Conservation (phyloP, 2,113 vertebrate species). For the Oryzias javanicus region DNA sequence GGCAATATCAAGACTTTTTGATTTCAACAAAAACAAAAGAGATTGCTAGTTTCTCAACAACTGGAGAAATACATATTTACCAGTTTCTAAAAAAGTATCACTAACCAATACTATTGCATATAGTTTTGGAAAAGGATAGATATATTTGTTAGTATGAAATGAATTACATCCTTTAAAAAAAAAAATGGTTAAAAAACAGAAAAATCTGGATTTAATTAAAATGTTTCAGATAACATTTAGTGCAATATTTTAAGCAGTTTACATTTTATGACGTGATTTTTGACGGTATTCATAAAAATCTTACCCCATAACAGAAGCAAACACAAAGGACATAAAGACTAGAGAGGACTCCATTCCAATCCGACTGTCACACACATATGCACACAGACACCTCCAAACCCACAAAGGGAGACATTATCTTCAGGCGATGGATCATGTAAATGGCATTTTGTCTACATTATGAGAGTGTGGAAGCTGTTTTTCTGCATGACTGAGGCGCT, state of each 20-base stretch:
- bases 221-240: constrained; percentile 4
- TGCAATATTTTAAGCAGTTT: constrained; percentile 30
- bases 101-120: no score
- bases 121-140: no score
- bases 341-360: constrained; percentile 24
- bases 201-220: constrained; percentile 2
- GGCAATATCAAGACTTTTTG: no score
- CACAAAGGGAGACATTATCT: constrained; percentile 74
- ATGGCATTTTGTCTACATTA: constrained; percentile 84
- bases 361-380: constrained; percentile 10
- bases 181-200: background rate
- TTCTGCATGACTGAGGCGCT: constrained; percentile 87
- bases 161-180: no score
- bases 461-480: constrained; percentile 87
- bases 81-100: no score
- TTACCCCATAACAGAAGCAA: constrained; percentile 28
- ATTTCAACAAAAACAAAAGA: no score
- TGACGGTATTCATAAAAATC: constrained; percentile 11
- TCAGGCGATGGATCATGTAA: constrained; percentile 88
- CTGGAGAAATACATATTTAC: no score
- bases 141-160: no score
- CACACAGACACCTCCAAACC: constrained; percentile 33
- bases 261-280: constrained; percentile 17
- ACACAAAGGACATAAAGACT: constrained; percentile 37
- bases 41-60: no score